Conservation (phyloP, 2,113 vertebrate species). For the Telmatochromis bifrenatus region DNA sequence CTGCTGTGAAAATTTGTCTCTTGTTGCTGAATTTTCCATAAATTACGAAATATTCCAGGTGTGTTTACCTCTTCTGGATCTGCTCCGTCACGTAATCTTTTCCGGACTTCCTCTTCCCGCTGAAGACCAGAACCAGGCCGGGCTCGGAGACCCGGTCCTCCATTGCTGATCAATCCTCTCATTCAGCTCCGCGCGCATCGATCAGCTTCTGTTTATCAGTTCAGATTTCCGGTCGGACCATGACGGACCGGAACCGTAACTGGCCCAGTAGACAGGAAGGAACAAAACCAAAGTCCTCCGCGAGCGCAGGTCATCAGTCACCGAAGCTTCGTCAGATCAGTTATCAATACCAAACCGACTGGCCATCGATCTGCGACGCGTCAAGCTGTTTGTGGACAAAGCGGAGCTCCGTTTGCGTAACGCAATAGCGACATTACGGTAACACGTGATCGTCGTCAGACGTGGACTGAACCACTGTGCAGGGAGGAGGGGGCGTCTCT, state of each 20-base stretch:
- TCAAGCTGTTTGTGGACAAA: neutral
- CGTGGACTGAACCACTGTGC: neutral
- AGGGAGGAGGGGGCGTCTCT: neutral
- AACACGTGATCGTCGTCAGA: conserved; percentile 8
- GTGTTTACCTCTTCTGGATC: conserved; percentile 42
- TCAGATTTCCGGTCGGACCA: neutral
- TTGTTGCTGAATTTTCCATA: neutral
- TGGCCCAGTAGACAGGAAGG: neutral
- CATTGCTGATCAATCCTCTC: neutral
- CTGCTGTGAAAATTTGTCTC: neutral
- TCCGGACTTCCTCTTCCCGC: conserved; percentile 75
- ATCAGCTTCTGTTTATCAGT: neutral
- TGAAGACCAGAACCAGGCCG: conserved; percentile 63
- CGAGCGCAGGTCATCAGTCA: neutral
- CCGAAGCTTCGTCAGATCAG: fast-evolving
- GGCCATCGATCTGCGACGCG: neutral
- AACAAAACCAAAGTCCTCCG: neutral
- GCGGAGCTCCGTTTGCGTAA: too few relatives aligned
- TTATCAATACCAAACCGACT: neutral
- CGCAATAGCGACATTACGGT: neutral
- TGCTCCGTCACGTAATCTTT: conserved; percentile 71
- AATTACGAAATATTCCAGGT: neutral
- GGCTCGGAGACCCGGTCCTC: conserved; percentile 13
- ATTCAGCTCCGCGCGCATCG: neutral
- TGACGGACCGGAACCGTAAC: neutral